Conservation (phyloP, 2,888 invertebrate genomes). For the Drosophila gaucha region DNA sequence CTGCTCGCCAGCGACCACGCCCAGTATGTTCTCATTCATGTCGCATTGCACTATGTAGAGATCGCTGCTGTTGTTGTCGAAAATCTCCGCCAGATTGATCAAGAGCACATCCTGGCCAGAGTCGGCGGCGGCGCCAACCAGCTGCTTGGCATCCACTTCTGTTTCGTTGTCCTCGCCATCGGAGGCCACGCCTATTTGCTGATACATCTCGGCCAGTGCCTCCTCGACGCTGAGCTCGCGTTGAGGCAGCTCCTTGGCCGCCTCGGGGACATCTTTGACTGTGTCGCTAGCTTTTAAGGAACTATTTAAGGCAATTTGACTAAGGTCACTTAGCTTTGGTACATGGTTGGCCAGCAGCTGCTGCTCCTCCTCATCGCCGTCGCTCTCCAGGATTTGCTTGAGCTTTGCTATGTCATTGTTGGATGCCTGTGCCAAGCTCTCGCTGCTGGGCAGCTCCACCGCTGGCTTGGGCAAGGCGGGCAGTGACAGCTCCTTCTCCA, state of each 20-base stretch:
- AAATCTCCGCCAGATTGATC: conserved; percentile 83
- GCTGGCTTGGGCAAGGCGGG: conserved; percentile 19
- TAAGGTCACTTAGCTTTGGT: conserved; percentile 85
- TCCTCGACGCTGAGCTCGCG: conserved; percentile 81
- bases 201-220: conserved; percentile 82
- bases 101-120: conserved; percentile 80
- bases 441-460: background rate
- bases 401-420: conserved; percentile 78
- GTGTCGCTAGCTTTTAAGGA: conserved; percentile 74
- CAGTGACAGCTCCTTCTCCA: conserved; percentile 76
- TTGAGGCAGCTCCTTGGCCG: background rate
- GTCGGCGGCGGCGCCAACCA: conserved; percentile 29
- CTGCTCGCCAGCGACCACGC: conserved; percentile 60
- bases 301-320: conserved; percentile 85
- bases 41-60: conserved; percentile 84
- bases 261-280: conserved; percentile 53
- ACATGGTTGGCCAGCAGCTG: conserved; percentile 47
- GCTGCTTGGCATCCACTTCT: conserved; percentile 25
- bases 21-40: conserved; percentile 83
- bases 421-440: conserved; percentile 21
- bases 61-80: conserved; percentile 83
- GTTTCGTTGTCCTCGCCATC: conserved; percentile 72
- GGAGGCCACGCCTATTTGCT: conserved; percentile 79
- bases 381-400: conserved; percentile 80
- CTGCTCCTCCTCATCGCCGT: conserved; percentile 49